Conservation (phyloP, 2,888 invertebrate genomes). For the Cinara cedri region DNA sequence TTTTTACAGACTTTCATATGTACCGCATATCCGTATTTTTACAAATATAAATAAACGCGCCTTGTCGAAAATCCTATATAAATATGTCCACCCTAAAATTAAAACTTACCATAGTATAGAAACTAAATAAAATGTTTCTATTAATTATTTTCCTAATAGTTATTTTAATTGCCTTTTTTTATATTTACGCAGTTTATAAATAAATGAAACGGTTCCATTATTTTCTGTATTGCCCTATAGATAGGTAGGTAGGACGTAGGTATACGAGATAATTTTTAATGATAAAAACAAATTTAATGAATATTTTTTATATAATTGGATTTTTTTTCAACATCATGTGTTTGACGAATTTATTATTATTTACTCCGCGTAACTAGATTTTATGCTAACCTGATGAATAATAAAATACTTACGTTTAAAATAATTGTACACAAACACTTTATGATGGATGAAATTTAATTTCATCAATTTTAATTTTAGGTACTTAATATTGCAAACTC, state of each 20-base stretch:
- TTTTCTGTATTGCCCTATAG: not conserved
- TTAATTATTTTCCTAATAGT: too few relatives aligned
- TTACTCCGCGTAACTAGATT: not conserved
- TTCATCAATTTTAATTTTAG: not conserved
- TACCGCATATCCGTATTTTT: slow-evolving; percentile 2
- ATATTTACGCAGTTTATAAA: too few relatives aligned
- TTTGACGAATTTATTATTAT: slow-evolving; percentile 12
- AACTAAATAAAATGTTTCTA: too few relatives aligned
- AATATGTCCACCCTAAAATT: slow-evolving; percentile 32
- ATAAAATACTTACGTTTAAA: not conserved
- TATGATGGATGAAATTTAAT: not conserved
- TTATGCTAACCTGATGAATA: not conserved
- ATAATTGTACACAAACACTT: not conserved
- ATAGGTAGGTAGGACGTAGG: too few relatives aligned
- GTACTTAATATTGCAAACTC: too few relatives aligned
- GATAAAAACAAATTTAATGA: not conserved
- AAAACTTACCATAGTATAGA: not conserved
- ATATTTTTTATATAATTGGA: not conserved
- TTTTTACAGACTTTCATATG: not conserved
- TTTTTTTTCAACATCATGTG: not conserved
- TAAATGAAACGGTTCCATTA: not conserved
- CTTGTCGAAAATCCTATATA: slow-evolving; percentile 38
- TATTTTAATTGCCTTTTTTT: too few relatives aligned
- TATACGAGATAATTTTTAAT: not conserved
- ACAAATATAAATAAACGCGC: slow-evolving; percentile 17